phyloP scores from a whole-genome alignment of 2,888 invertebrate genomes.

The Subacronicta megacephala region DNA sequence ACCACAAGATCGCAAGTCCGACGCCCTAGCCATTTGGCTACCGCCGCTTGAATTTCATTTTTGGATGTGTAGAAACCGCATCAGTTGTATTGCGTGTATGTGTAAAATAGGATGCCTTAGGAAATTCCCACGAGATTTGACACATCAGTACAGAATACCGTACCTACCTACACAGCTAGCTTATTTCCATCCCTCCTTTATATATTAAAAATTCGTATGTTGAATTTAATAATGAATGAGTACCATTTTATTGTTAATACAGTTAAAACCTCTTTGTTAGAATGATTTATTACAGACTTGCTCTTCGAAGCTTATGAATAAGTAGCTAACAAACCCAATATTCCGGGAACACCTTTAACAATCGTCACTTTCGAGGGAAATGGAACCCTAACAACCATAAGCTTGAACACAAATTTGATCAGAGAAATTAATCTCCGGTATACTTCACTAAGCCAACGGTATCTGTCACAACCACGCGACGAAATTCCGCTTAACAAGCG shows the following conservation, averaged over 20 bases:
- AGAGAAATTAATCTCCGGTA: conserved; percentile 18
- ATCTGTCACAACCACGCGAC: conserved; percentile 44
- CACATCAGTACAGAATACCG: too few species aligned
- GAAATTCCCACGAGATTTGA: too few species aligned
- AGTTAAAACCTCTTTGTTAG: conserved; percentile 7
- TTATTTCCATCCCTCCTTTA: too few species aligned
- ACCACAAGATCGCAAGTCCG: too few species aligned
- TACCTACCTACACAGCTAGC: too few species aligned
- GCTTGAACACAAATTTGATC: conserved; percentile 28
- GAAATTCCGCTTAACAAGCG: conserved; percentile 41
- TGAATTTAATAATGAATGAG: too few species aligned
- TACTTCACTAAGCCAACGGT: conserved; percentile 30
- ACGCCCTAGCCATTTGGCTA: too few species aligned
- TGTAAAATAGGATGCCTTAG: too few species aligned
- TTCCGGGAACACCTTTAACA: not conserved
- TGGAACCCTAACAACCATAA: conserved; percentile 15
- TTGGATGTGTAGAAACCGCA: too few species aligned
- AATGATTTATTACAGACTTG: not conserved
- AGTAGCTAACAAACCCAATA: conserved; percentile 3
- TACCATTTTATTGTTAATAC: conserved; percentile 1
- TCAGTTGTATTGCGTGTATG: too few species aligned
- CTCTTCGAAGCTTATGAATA: conserved; percentile 2
- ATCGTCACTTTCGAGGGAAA: conserved; percentile 2
- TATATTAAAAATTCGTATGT: not conserved
- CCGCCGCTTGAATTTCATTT: too few species aligned